Evolutionary conservation across 92 coral and sea anemone species (phyloP).

Genomic region (Palythoa grandis): DNA sequence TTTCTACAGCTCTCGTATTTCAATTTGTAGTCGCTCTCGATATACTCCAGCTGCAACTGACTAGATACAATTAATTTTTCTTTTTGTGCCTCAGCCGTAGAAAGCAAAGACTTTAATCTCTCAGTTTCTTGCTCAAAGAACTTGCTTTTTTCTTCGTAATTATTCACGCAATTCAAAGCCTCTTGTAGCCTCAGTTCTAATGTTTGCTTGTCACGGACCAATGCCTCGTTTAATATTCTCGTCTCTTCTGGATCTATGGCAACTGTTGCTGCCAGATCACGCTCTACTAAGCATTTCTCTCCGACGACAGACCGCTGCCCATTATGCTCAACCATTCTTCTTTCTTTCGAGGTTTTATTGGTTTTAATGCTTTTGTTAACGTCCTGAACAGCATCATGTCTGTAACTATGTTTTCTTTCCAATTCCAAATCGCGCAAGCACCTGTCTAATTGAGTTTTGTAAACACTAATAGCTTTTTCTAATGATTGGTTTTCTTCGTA

Average conservation of each 20-base stretch:
- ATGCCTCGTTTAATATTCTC: conserved; percentile 44
- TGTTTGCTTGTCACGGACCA: conserved; percentile 34
- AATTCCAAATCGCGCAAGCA: conserved; percentile 12
- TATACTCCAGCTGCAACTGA: conserved; percentile 53
- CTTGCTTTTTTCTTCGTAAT: conserved; percentile 26
- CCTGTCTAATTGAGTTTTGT: conserved; percentile 29
- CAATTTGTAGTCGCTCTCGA: conserved; percentile 45
- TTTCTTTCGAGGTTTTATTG: not conserved
- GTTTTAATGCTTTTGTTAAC: not conserved
- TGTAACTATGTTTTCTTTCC: not conserved
- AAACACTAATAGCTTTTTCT: conserved; percentile 4
- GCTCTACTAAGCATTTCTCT: conserved; percentile 14
- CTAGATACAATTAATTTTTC: conserved; percentile 45
- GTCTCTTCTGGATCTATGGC: conserved; percentile 39
- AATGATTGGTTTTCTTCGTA: conserved; percentile 10
- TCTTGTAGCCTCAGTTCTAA: conserved; percentile 31
- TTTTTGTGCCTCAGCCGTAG: conserved; percentile 16
- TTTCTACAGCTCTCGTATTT: conserved; percentile 55
- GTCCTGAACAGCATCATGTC: not conserved
- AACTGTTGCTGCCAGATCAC: conserved; percentile 23
- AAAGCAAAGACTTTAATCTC: not conserved
- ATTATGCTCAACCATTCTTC: not conserved
- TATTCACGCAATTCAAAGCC: conserved; percentile 39
- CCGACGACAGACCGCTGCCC: conserved; percentile 41
- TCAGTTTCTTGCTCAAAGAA: conserved; percentile 2